Evolutionary conservation across 2,797 vertebrate species (phyloP), one percentile per base, ranked within the genome.

Genomic region (Sebastolobus alascanus): DNA sequence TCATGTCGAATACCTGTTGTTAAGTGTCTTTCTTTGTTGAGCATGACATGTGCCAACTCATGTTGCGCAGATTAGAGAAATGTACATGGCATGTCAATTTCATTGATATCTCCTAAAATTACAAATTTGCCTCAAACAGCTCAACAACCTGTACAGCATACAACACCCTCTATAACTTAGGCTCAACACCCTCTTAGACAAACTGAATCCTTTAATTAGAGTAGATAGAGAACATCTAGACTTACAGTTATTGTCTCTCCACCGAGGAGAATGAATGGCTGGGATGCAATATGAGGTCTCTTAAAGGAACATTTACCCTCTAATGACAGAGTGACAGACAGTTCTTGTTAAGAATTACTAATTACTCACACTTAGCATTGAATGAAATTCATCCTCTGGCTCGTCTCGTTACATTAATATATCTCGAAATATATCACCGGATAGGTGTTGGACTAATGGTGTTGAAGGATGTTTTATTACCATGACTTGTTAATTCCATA

Each of bases 321-420:
- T 75, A 69, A 70, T 65, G 52, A 63, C 27, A 0, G 31, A 59
- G 33, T 38, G 29, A 59, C 22, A 61, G 22, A 73, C 37, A 20
- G 59, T 69, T 69, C 31, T 27, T 9, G 56, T 55, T 46, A 58
- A 27, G 52, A 46, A 59, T 59, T 25, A 18, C 52, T 75, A 46
- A 75, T 75, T 52, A n/a, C 20, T 31, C 22, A 54, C 69, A 38
- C 29, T 56, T 59, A 71, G 46, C 37, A 63, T 46, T 40, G 54
- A 58, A 50, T 38, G 16, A 52, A 70, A 73, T 55, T 60, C 18
- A 55, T 61, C n/a, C 40, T 65, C 59, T 79, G 71, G 56, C 71
- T 80, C 56, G 50, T 59, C 66, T 77, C 8, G 22, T 80, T 71
- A 58, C 58, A 73, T 73, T 67, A 56, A 61, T 80, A 70, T 27